Evolutionary conservation across 2,113 vertebrate genomes (phyloP).

Genomic region (Notothenia rossii): DNA sequence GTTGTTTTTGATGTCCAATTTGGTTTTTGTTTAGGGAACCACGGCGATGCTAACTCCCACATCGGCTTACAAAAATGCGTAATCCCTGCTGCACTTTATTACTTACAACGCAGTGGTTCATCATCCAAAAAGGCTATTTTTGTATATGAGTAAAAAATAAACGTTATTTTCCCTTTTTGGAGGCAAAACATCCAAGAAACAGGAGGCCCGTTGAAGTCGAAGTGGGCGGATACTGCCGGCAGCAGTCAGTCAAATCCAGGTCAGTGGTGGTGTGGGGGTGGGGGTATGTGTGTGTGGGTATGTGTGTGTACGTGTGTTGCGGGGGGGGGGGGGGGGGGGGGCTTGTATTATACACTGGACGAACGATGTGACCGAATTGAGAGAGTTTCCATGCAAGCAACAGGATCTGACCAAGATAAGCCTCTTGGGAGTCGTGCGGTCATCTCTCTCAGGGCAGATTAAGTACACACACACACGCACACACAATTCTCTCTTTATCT

Average conservation of each 20-base stretch:
- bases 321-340: not conserved
- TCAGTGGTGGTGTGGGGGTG: conserved; percentile 51
- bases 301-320: conserved; percentile 7
- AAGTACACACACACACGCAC: conserved; percentile 45
- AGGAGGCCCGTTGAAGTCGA: conserved; percentile 33
- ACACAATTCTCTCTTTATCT: conserved; percentile 2
- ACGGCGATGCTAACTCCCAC: too few relatives aligned
- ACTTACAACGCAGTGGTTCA: not conserved
- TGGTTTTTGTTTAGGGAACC: too few relatives aligned
- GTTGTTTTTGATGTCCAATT: too few relatives aligned
- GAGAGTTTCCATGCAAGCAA: conserved; percentile 75
- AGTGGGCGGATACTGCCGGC: conserved; percentile 61
- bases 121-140: not conserved
- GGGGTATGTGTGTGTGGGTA: conserved; percentile 13
- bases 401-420: conserved; percentile 76
- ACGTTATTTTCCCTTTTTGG: conserved; percentile 36
- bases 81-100: not conserved
- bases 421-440: conserved; percentile 73
- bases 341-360: conserved; percentile 40
- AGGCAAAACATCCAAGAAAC: conserved; percentile 39
- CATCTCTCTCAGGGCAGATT: conserved; percentile 71
- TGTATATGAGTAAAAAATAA: conserved; percentile 7
- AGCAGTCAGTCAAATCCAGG: conserved; percentile 80
- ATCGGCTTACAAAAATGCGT: too few relatives aligned
- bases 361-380: conserved; percentile 62